Conservation (phyloP, 2,888 invertebrate species). For the Hypselothyrea guttata region DNA sequence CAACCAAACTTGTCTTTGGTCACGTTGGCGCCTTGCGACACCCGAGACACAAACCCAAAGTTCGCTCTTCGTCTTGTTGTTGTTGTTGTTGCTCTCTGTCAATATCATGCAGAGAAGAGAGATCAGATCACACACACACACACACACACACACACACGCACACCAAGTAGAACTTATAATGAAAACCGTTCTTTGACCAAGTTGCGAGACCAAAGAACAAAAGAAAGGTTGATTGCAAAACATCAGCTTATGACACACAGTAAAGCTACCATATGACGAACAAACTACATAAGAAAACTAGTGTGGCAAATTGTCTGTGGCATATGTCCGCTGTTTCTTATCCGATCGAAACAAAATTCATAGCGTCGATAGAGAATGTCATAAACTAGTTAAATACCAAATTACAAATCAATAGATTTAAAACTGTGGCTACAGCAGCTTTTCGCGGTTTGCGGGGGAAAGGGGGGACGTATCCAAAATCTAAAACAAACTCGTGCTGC, state of each 20-base stretch:
- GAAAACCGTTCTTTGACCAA: constrained; percentile 49
- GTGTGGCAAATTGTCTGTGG: no score
- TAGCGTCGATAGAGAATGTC: no score
- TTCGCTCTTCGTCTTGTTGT: not conserved
- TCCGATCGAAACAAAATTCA: no score
- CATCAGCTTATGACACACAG: not conserved
- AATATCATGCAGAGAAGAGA: constrained; percentile 37
- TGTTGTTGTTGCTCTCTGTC: constrained; percentile 7
- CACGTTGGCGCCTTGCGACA: constrained; percentile 59
- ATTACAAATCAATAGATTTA: no score
- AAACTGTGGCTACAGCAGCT: no score
- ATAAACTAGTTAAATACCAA: no score
- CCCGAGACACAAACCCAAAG: constrained; percentile 7
- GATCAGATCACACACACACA: constrained; percentile 36
- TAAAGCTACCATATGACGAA: not conserved
- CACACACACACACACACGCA: no score
- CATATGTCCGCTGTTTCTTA: no score
- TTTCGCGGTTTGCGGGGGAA: no score
- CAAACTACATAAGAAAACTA: not conserved
- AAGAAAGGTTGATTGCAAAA: constrained; percentile 30
- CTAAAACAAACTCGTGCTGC: no score
- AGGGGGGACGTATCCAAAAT: no score
- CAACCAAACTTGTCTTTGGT: constrained; percentile 70
- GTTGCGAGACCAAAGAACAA: constrained; percentile 29
- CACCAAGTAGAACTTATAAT: constrained; percentile 12